phyloP scores from a whole-genome alignment of 2,797 vertebrate species.

The Melanotaenia pygmaea region DNA sequence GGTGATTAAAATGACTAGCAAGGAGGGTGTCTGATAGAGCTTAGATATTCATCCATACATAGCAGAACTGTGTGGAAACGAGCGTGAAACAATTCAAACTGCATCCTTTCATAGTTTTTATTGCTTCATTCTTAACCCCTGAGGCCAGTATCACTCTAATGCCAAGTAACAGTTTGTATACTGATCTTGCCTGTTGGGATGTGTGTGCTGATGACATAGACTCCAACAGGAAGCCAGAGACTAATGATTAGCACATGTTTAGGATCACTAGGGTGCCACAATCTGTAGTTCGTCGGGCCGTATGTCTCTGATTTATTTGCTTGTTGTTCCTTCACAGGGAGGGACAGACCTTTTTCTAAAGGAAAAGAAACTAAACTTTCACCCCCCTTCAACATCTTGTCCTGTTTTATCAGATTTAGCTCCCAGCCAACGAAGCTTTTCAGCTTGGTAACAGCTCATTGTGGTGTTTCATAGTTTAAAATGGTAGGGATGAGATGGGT shows the following conservation, averaged over 20 bases:
- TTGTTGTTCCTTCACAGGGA: conserved; percentile 71
- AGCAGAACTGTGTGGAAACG: conserved; percentile 25
- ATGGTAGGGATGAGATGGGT: conserved; percentile 28
- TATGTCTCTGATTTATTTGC: conserved; percentile 80
- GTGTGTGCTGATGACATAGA: conserved; percentile 76
- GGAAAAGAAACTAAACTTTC: conserved; percentile 32
- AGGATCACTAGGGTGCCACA: conserved; percentile 75
- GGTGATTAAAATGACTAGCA: conserved; percentile 34
- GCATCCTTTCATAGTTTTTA: conserved; percentile 61
- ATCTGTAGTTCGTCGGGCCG: conserved; percentile 74
- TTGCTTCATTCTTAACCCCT: conserved; percentile 61
- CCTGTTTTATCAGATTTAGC: conserved; percentile 63
- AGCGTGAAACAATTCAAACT: conserved; percentile 40
- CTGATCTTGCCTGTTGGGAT: conserved; percentile 64
- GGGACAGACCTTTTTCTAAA: conserved; percentile 45
- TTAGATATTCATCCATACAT: conserved; percentile 33
- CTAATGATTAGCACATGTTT: conserved; percentile 85
- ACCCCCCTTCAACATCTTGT: conserved; percentile 45
- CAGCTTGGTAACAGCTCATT: conserved; percentile 59
- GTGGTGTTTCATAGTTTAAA: conserved; percentile 47
- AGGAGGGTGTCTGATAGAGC: conserved; percentile 25
- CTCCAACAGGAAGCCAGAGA: conserved; percentile 81
- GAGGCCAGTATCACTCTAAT: conserved; percentile 57
- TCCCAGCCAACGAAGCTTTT: conserved; percentile 42
- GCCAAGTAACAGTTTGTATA: conserved; percentile 63